phyloP scores from a whole-genome alignment of 2,797 vertebrate genomes.

The Nannoperca obscura region DNA sequence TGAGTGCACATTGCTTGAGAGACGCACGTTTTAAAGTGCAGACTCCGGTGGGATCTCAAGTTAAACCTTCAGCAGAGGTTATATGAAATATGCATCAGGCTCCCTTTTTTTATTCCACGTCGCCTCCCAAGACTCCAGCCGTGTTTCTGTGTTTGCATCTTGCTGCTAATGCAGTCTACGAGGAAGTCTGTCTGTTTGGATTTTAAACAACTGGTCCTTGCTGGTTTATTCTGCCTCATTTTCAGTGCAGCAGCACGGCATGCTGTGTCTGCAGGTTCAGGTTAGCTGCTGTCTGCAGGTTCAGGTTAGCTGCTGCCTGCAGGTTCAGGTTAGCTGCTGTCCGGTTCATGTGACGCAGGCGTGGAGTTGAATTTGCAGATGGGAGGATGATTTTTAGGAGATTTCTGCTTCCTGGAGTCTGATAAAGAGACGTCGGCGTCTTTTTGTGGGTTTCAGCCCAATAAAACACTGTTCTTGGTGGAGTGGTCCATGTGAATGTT shows the following conservation, averaged over 20 bases:
- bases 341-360: background rate
- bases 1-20: constrained; percentile 10
- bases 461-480: background rate
- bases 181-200: background rate
- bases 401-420: background rate
- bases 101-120: constrained; percentile 35
- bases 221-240: background rate
- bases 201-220: background rate
- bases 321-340: constrained; percentile 1
- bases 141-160: background rate
- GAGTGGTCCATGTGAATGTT: background rate
- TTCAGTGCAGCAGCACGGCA: constrained; percentile 10
- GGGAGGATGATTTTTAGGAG: background rate
- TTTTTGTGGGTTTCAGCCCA: background rate
- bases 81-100: constrained; percentile 61
- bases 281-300: background rate
- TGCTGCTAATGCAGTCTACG: background rate
- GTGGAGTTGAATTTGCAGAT: background rate
- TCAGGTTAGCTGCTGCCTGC: constrained; percentile 2
- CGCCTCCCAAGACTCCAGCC: background rate
- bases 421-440: no score
- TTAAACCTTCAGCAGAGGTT: constrained; percentile 14
- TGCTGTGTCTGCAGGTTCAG: constrained; percentile 5
- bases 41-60: constrained; percentile 25
- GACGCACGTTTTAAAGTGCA: constrained; percentile 44